Evolutionary conservation across 2,797 vertebrate species (phyloP).

Genomic region (Pteropus rufus): DNA sequence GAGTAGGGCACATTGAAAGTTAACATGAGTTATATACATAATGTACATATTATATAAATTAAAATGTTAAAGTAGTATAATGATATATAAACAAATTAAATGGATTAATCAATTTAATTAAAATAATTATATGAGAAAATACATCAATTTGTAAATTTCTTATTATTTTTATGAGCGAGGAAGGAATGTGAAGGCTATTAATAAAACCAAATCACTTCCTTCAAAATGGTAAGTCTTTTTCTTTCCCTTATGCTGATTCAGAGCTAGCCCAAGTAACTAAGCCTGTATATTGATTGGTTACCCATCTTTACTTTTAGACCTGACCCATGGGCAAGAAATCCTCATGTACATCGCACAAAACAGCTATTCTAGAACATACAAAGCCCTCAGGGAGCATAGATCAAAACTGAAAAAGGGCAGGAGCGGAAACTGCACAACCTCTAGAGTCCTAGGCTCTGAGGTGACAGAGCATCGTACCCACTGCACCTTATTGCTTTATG

Average conservation of each 20-base stretch:
- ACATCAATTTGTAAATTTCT: background rate
- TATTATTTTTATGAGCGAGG: background rate
- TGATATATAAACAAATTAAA: background rate
- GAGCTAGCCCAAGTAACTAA: background rate
- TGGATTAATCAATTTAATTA: background rate
- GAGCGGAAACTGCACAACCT: background rate
- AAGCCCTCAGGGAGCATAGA: fast-evolving
- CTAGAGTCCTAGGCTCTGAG: background rate
- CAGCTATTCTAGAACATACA: background rate
- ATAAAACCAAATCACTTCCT: slow-evolving; percentile 14
- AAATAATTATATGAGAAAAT: slow-evolving; percentile 28
- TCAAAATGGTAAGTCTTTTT: background rate
- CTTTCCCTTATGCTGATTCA: background rate
- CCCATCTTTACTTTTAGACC: background rate
- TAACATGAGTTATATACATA: background rate
- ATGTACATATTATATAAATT: background rate
- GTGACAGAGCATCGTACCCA: background rate
- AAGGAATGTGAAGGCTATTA: slow-evolving; percentile 15
- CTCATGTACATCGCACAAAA: background rate
- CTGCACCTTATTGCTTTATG: background rate
- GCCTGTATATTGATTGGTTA: background rate
- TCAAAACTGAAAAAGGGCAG: background rate
- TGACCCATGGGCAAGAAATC: background rate
- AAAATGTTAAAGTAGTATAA: background rate
- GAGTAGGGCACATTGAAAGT: slow-evolving; percentile 38